Evolutionary conservation across 2,113 vertebrate species (phyloP), one percentile per base, ranked within the genome.

Genomic region (Xenus cinereus): DNA sequence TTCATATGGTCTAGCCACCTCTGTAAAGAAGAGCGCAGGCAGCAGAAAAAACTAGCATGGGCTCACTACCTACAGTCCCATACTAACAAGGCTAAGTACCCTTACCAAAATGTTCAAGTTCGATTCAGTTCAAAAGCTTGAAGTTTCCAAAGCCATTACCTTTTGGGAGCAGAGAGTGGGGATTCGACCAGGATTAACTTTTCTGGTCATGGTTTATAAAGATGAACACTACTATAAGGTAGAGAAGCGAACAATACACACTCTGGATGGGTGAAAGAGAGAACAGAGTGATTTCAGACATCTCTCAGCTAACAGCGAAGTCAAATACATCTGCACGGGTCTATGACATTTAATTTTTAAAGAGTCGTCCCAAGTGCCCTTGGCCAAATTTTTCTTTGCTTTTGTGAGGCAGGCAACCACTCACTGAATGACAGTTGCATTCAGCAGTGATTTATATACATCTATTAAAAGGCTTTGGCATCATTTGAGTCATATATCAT

Each of bases 1-100:
- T 45, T 74, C 19, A 1, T 10, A 35, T 3, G 20, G 30, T 19
- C 9, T 33, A 71, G 14, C 7, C 46, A 30, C 22, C 46, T 75
- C 46, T 12, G 1, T 24, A 72, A 53, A 53, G 74, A 79, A 76
- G 32, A 74, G 23, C 19, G 18, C 4, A 72, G 68, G 39, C 73
- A 92, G 23, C 0, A 0, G 14, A 22, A 77, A 77, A 78, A 77
- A 67, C 20, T n/a, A 45, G 4, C 28, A 21, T 5, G 14, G 72
- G 6, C 12, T 84, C 53, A 21, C 43, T 64, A 63, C 23, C 56
- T 90, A 10, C 33, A 32, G 35, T 56, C 32, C 41, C 30, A 14
- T 88, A 37, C 18, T 32, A 74, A 71, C 14, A 41, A 53, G 7
- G 33, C 23, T 30, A 69, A 14, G 43, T 80, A 54, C 1, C 2